Base-by-base conservation (phyloP, 2,797 vertebrate genomes). In the Basileuterus tristriatus region DNA sequence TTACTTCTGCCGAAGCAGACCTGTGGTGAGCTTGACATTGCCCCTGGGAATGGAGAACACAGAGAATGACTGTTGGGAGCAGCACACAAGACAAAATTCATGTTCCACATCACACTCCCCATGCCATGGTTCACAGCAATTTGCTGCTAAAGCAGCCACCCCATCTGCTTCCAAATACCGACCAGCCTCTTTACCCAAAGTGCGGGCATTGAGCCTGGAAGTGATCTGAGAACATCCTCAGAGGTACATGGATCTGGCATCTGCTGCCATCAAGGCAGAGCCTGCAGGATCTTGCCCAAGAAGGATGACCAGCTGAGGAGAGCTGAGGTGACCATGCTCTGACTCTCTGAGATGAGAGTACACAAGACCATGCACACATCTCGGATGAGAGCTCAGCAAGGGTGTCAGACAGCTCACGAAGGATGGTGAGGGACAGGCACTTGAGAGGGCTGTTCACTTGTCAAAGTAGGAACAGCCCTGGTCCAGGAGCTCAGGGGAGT, bases 1-100 rank as follows among this genome's bases (percentile, higher is more conserved):
- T 91, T 43, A 16, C 17, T 27, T 60, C 62, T 91, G 87, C 58
- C 34, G 77, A 87, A 85, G 22, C 69, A 94, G 85, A 75, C 32
- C 64, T 50, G n/a, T 60, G 71, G 26, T 82, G 79, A 94, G 59
- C 39, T 56, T 77, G 74, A 84, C 17, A 53, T 46, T 78, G 50
- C 18, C 37, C 22, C 36, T 41, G 64, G 26, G 70, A 90, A 84
- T 1, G 50, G n/a, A 83, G 62, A 93, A 62, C 46, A 64, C 21
- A 56, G 36, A 59, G 65, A 72, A 83, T 16, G 14, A 64, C 43
- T 63, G n/a, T 4, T 50, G 46, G 41, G 63, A 93, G 65, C 20
- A 37, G 77, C 36, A 55, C 58, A 62, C 11, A 32, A 44, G 29
- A 76, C 0, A 0, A 85, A 91, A 90, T 81, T 71, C 21, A 15